These are phyloP conservation scores for Butorides virescens DNA, from an alignment of 2,113 vertebrate genomes.

Conservation along the genomic window DNA sequence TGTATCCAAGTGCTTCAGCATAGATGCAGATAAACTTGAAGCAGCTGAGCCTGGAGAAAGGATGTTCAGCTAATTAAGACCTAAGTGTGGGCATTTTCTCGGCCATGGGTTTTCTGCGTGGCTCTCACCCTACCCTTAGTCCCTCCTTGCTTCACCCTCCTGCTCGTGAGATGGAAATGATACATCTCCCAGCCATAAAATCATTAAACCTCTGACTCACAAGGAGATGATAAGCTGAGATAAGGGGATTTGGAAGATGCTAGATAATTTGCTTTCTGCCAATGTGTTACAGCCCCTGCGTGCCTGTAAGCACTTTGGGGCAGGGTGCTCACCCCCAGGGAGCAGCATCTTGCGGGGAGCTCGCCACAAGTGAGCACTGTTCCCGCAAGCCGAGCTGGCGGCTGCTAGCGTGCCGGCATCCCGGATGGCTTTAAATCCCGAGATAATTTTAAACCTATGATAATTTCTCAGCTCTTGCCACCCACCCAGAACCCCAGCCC, in stretches of 20 bases:
- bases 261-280: neutral
- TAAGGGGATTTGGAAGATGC: neutral
- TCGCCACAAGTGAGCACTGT: fast-evolving
- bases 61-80: neutral
- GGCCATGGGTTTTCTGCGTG: neutral
- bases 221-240: neutral
- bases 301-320: neutral
- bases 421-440: fast-evolving
- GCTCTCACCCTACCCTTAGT: neutral
- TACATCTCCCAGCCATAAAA: neutral
- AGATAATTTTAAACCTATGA: neutral
- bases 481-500: neutral
- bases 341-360: neutral
- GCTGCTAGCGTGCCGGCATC: fast-evolving
- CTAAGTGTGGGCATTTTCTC: neutral
- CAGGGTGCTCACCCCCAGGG: fast-evolving
- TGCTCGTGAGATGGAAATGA: neutral
- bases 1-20: neutral
- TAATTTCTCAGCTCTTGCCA: neutral
- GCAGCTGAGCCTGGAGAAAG: neutral
- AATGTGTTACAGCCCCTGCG: neutral
- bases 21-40: neutral
- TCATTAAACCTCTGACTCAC: neutral
- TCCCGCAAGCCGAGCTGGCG: fast-evolving
- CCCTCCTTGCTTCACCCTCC: neutral